Conservation (phyloP, 2,797 vertebrate genomes). For the Crax fasciolata region DNA sequence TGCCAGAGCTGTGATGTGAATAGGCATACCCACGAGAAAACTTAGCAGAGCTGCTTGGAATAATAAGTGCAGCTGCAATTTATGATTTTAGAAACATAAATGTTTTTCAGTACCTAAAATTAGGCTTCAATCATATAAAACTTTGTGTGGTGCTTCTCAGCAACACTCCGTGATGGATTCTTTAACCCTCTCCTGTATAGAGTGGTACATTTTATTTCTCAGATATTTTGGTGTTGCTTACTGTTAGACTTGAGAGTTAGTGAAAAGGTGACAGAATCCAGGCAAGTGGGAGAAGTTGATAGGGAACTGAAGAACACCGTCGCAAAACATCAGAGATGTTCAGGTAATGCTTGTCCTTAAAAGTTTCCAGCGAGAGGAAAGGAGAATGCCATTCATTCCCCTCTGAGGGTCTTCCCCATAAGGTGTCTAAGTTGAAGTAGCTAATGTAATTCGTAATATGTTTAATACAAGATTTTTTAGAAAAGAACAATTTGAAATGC, state of each 20-base stretch:
- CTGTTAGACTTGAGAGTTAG: background rate
- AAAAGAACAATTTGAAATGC: background rate
- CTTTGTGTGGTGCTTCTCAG: background rate
- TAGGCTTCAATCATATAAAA: slow-evolving; percentile 7
- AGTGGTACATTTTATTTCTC: background rate
- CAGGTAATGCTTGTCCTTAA: accelerated
- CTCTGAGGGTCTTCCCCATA: background rate
- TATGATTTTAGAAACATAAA: background rate
- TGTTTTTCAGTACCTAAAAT: slow-evolving; percentile 48
- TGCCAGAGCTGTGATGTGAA: background rate
- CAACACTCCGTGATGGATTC: background rate
- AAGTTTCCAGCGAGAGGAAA: background rate
- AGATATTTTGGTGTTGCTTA: background rate
- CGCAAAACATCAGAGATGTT: background rate
- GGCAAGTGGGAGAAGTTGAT: background rate
- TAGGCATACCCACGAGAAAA: slow-evolving; percentile 35
- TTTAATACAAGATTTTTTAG: background rate
- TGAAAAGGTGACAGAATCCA: background rate
- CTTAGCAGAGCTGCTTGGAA: slow-evolving; percentile 16
- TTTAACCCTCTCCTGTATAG: background rate
- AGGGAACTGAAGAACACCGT: background rate
- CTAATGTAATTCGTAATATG: background rate
- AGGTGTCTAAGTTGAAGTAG: background rate
- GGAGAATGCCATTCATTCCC: background rate
- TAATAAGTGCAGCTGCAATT: slow-evolving; percentile 46